These are phyloP conservation scores for Ammodramus savannarum DNA, from an alignment of 2,113 vertebrate genomes.

Conservation along the genomic window DNA sequence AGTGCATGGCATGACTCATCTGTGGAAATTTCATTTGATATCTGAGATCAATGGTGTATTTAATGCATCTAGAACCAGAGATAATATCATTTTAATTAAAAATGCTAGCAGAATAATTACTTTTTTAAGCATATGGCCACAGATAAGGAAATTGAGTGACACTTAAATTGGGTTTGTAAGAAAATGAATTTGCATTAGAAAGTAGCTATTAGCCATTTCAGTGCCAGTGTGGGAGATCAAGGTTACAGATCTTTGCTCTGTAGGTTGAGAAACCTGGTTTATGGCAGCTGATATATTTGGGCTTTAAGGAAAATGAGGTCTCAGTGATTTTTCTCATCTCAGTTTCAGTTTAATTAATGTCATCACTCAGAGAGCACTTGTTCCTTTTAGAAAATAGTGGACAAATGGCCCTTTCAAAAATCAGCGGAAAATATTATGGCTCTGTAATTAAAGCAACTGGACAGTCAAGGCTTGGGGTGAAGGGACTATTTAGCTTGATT, in stretches of 20 bases:
- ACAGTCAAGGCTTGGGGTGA: background rate
- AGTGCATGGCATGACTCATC: background rate
- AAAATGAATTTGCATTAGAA: slow-evolving; percentile 68
- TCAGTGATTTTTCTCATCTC: background rate
- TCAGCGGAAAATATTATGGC: background rate
- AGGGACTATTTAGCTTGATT: background rate
- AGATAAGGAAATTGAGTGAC: slow-evolving; percentile 70
- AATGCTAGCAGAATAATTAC: slow-evolving; percentile 65
- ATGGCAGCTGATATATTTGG: background rate
- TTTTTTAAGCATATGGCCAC: slow-evolving; percentile 65
- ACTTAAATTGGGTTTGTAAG: slow-evolving; percentile 61
- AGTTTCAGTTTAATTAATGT: slow-evolving; percentile 13
- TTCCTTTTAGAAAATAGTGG: background rate
- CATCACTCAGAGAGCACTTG: background rate
- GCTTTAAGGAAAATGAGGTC: background rate
- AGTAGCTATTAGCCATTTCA: slow-evolving; percentile 54
- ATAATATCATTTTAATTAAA: slow-evolving; percentile 72
- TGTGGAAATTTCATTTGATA: slow-evolving; percentile 23
- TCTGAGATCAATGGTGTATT: slow-evolving; percentile 53
- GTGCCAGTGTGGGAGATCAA: slow-evolving; percentile 7
- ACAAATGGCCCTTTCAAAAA: background rate
- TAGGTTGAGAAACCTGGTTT: background rate
- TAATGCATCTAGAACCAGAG: slow-evolving; percentile 58
- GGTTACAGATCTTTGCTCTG: background rate
- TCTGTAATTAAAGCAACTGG: background rate